Evolutionary conservation across 2,888 invertebrate species (phyloP).

Genomic region (Diarsia mendica): DNA sequence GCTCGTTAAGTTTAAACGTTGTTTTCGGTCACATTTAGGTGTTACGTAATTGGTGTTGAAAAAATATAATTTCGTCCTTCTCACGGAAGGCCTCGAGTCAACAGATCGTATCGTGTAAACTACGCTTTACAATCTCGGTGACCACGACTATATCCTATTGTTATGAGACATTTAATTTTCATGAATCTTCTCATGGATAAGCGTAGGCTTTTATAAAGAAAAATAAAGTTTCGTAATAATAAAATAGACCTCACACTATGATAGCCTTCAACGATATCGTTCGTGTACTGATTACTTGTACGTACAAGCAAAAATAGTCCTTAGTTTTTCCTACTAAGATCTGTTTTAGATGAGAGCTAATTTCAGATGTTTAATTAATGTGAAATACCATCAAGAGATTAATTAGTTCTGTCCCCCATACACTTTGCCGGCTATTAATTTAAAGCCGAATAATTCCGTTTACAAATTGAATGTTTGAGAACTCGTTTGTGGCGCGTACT

Average conservation of each 20-base stretch:
- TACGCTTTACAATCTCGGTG: constrained; percentile 83
- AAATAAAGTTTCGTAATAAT: constrained; percentile 73
- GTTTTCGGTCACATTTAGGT: constrained; percentile 81
- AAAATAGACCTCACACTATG: constrained; percentile 83
- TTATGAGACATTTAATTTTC: constrained; percentile 84
- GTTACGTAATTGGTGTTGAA: constrained; percentile 83
- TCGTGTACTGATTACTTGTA: constrained; percentile 54
- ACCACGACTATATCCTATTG: constrained; percentile 80
- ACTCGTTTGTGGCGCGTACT: constrained; percentile 79
- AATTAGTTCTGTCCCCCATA: constrained; percentile 86
- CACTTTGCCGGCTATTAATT: constrained; percentile 86
- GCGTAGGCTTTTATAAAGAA: constrained; percentile 69
- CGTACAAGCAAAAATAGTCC: constrained; percentile 58
- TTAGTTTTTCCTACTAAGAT: constrained; percentile 51
- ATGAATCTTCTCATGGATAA: constrained; percentile 78
- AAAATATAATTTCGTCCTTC: constrained; percentile 82
- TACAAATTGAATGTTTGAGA: constrained; percentile 83
- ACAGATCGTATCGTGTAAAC: constrained; percentile 86
- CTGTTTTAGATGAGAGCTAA: constrained; percentile 50
- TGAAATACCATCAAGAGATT: constrained; percentile 84
- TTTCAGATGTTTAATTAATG: constrained; percentile 81
- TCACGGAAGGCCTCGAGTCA: constrained; percentile 80
- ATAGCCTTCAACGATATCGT: constrained; percentile 75
- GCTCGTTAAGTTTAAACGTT: constrained; percentile 76
- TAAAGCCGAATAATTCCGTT: constrained; percentile 80